Conservation (phyloP, 2,797 vertebrate species). For the Taeniopygia guttata region DNA sequence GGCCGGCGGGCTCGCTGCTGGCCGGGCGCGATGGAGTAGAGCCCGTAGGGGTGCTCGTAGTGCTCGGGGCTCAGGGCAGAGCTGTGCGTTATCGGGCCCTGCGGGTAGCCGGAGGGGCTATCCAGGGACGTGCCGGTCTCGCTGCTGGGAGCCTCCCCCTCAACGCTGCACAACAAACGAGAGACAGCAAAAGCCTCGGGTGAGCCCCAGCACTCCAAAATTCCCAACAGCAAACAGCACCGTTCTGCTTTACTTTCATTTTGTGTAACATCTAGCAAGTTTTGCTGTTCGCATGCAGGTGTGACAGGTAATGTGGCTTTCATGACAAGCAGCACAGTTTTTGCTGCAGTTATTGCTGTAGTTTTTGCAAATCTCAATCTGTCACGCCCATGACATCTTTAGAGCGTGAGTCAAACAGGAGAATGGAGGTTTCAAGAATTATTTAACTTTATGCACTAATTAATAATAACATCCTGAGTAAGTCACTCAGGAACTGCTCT, state of each 20-base stretch:
- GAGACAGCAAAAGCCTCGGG: not conserved
- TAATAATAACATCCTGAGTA: not conserved
- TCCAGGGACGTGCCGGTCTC: constrained; percentile 87
- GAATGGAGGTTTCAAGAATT: not conserved
- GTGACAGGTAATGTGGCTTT: not conserved
- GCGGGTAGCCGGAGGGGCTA: constrained; percentile 83
- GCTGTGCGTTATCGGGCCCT: constrained; percentile 85
- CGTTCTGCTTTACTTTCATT: not conserved
- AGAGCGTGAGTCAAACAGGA: not conserved
- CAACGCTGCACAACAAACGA: constrained; percentile 79
- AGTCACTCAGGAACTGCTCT: not conserved
- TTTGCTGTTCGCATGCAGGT: not conserved
- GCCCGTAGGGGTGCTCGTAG: constrained; percentile 85
- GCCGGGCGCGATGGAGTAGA: constrained; percentile 82
- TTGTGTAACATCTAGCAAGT: not conserved
- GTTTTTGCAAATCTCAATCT: not conserved
- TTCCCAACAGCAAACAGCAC: not conserved
- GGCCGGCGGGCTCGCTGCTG: constrained; percentile 85
- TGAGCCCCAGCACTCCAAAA: not conserved
- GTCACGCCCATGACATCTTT: not conserved
- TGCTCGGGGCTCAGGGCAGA: constrained; percentile 89
- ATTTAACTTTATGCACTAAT: not conserved
- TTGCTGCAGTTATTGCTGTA: not conserved
- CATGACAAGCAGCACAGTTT: not conserved
- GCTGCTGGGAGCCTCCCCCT: constrained; percentile 88